These are phyloP conservation scores for Corbicula japonica DNA, from an alignment of 2,888 invertebrate species.

Conservation along the genomic window DNA sequence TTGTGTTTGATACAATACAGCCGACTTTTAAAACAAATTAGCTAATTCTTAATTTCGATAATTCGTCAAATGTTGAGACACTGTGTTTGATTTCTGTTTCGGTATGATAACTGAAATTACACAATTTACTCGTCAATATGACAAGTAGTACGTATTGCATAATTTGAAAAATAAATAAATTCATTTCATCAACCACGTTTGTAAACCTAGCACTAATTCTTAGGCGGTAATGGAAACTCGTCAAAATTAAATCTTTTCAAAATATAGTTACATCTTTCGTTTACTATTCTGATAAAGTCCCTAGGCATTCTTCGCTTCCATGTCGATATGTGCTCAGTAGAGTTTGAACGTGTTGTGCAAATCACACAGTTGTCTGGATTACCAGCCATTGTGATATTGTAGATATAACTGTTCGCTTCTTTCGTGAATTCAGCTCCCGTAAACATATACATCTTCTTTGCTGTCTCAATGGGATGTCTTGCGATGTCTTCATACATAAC, in stretches of 20 bases:
- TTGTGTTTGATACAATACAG: too few species aligned
- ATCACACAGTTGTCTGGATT: constrained; percentile 40
- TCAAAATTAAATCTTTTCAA: constrained; percentile 47
- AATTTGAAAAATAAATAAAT: too few species aligned
- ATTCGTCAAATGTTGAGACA: too few species aligned
- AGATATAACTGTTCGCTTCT: constrained; percentile 46
- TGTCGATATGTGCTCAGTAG: constrained; percentile 45
- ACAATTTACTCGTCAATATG: too few species aligned
- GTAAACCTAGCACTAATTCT: too few species aligned
- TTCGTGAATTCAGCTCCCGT: constrained; percentile 49
- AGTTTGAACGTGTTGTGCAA: constrained; percentile 62
- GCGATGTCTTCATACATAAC: constrained; percentile 63
- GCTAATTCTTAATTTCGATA: too few species aligned
- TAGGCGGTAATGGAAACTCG: constrained; percentile 18
- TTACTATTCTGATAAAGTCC: constrained; percentile 26
- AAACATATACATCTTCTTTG: constrained; percentile 55
- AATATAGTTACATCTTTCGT: constrained; percentile 50
- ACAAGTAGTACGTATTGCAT: too few species aligned
- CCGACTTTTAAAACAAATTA: too few species aligned
- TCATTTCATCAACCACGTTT: too few species aligned
- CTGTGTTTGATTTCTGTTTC: too few species aligned
- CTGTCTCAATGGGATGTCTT: constrained; percentile 50
- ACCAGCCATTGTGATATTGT: constrained; percentile 61
- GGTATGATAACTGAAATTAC: too few species aligned
- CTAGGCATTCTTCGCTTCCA: constrained; percentile 49